Evolutionary conservation across 2,113 vertebrate genomes (phyloP).

Genomic region (Rhadina sibilatrix): DNA sequence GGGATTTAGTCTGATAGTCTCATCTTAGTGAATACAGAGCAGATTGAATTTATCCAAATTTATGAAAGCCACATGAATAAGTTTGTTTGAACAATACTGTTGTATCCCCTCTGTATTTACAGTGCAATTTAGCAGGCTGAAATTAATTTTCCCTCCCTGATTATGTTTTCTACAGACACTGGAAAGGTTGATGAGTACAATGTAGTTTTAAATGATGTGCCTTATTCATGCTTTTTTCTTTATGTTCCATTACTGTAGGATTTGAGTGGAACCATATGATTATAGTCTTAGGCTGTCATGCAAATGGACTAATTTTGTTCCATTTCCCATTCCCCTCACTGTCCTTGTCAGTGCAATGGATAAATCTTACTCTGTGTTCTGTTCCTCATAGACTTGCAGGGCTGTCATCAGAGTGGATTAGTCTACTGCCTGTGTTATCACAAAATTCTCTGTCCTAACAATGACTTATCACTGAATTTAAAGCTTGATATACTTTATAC

Average conservation of each 20-base stretch:
- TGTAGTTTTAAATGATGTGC: conserved; percentile 56
- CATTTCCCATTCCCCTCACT: conserved; percentile 62
- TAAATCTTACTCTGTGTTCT: conserved; percentile 59
- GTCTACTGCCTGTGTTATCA: conserved; percentile 66
- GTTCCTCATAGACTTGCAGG: conserved; percentile 56
- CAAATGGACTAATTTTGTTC: conserved; percentile 77
- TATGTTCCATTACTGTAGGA: conserved; percentile 63
- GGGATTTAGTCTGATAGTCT: background rate
- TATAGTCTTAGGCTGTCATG: conserved; percentile 75
- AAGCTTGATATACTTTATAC: conserved; percentile 43
- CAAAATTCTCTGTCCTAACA: conserved; percentile 62
- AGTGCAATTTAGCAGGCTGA: conserved; percentile 46
- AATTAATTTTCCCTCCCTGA: conserved; percentile 71
- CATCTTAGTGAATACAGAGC: conserved; percentile 6
- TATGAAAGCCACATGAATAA: conserved; percentile 53
- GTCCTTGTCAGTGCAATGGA: conserved; percentile 67
- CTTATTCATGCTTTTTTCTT: conserved; percentile 62
- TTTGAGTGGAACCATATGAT: conserved; percentile 74
- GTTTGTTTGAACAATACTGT: conserved; percentile 44
- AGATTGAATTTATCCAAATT: conserved; percentile 35
- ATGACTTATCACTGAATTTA: conserved; percentile 63
- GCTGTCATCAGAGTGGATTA: conserved; percentile 71
- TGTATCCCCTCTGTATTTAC: conserved; percentile 32
- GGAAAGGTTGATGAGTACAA: conserved; percentile 62
- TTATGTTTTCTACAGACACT: conserved; percentile 59